These are phyloP conservation scores for Gymnosoma rotundatum DNA, from an alignment of 2,888 invertebrate genomes.

Conservation along the genomic window DNA sequence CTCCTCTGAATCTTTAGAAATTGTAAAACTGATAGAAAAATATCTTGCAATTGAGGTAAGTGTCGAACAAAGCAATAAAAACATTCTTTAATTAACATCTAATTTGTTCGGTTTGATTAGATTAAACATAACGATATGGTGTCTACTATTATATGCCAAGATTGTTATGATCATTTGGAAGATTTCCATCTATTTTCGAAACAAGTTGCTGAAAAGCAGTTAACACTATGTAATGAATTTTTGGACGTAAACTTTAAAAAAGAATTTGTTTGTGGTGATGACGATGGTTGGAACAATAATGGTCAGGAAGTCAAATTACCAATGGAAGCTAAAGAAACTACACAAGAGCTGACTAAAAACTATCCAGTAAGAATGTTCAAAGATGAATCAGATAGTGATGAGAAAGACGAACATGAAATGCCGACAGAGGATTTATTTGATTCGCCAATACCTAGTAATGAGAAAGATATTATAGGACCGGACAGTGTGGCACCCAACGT, in stretches of 20 bases:
- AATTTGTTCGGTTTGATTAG: slow-evolving; percentile 47
- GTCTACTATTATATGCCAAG: slow-evolving; percentile 71
- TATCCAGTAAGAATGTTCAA: slow-evolving; percentile 58
- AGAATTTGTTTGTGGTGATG: slow-evolving; percentile 48
- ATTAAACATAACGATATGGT: slow-evolving; percentile 70
- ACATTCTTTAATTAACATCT: slow-evolving; percentile 15
- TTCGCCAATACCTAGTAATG: slow-evolving; percentile 24
- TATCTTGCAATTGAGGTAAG: slow-evolving; percentile 77
- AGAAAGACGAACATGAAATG: slow-evolving; percentile 59
- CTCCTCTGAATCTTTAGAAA: slow-evolving; percentile 71
- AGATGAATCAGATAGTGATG: slow-evolving; percentile 59
- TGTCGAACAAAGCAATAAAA: not conserved
- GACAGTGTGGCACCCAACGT: slow-evolving; percentile 40
- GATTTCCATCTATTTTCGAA: slow-evolving; percentile 71
- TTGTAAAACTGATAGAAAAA: slow-evolving; percentile 76
- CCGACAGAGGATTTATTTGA: slow-evolving; percentile 52
- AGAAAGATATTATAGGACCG: slow-evolving; percentile 60
- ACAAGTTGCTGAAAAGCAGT: slow-evolving; percentile 70
- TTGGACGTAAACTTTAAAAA: slow-evolving; percentile 69
- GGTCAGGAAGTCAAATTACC: slow-evolving; percentile 22
- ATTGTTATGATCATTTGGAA: slow-evolving; percentile 71
- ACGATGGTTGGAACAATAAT: slow-evolving; percentile 30
- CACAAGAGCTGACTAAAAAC: slow-evolving; percentile 36
- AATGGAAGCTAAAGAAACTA: slow-evolving; percentile 1
- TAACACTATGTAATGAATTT: slow-evolving; percentile 70